These are phyloP conservation scores for Euspilapteryx auroguttella DNA, from an alignment of 2,888 invertebrate genomes.

Conservation along the genomic window DNA sequence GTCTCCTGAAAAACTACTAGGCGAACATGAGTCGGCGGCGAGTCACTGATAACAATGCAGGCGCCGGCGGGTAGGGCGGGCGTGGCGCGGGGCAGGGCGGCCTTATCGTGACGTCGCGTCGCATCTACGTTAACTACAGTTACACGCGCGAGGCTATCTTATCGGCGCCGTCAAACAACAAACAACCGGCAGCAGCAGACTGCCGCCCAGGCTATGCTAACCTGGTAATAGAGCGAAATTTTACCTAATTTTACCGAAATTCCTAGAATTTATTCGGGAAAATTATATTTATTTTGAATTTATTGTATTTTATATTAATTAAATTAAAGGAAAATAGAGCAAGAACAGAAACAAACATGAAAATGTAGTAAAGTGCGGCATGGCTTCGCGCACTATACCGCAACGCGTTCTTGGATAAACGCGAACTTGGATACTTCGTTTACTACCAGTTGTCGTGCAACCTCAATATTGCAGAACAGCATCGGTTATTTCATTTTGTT, in stretches of 20 bases:
- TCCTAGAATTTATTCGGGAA: constrained; percentile 7
- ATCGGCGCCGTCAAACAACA: constrained; percentile 16
- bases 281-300: too few species aligned
- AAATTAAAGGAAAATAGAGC: too few species aligned
- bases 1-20: constrained; percentile 49
- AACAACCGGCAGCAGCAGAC: constrained; percentile 9
- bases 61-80: constrained; percentile 14
- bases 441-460: too few species aligned
- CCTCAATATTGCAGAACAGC: too few species aligned
- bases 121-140: constrained; percentile 28
- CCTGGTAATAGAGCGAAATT: constrained; percentile 28
- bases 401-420: too few species aligned
- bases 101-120: constrained; percentile 23
- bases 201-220: constrained; percentile 15
- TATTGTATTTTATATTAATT: too few species aligned
- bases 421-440: too few species aligned
- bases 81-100: constrained; percentile 11
- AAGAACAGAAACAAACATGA: too few species aligned
- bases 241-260: constrained; percentile 19
- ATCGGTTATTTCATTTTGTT: too few species aligned
- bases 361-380: too few species aligned
- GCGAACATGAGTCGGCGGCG: constrained; percentile 34
- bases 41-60: constrained; percentile 38
- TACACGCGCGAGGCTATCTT: constrained; percentile 30
- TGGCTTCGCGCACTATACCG: too few species aligned